Conservation (phyloP, 2,113 vertebrate genomes). For the Semnornis frantzii region DNA sequence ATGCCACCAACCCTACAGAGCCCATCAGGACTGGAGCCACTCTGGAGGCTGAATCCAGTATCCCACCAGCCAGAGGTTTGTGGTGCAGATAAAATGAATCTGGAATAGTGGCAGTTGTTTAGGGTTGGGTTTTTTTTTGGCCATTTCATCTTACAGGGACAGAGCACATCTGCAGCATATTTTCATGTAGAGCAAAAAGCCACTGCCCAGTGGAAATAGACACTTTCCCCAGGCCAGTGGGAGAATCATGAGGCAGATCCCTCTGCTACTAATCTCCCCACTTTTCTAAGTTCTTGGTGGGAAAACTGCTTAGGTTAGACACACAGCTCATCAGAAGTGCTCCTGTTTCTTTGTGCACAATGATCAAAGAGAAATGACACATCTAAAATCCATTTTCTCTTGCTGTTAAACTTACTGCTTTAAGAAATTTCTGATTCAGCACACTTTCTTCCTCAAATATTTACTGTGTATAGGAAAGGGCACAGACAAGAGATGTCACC, state of each 20-base stretch:
- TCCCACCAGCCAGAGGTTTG: neutral
- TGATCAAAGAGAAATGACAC: neutral
- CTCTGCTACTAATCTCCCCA: neutral
- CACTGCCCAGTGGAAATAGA: neutral
- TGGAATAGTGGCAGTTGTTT: neutral
- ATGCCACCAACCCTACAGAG: neutral
- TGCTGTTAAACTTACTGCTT: neutral
- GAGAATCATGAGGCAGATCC: neutral
- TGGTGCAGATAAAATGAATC: neutral
- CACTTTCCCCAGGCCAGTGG: neutral
- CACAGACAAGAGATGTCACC: neutral
- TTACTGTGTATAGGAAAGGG: neutral
- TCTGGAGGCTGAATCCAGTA: neutral
- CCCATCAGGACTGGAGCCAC: accelerated
- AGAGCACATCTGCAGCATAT: neutral
- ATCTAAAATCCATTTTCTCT: neutral
- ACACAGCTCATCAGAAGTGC: neutral
- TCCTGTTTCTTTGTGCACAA: neutral
- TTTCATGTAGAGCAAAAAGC: neutral
- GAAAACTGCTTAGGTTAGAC: neutral
- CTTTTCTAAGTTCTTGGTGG: neutral
- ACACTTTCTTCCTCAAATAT: neutral
- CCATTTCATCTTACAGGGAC: neutral
- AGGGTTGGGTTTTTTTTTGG: neutral
- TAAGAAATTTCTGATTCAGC: neutral